These are phyloP conservation scores for Chionodraco myersi DNA, from an alignment of 2,113 vertebrate species.

Conservation along the genomic window DNA sequence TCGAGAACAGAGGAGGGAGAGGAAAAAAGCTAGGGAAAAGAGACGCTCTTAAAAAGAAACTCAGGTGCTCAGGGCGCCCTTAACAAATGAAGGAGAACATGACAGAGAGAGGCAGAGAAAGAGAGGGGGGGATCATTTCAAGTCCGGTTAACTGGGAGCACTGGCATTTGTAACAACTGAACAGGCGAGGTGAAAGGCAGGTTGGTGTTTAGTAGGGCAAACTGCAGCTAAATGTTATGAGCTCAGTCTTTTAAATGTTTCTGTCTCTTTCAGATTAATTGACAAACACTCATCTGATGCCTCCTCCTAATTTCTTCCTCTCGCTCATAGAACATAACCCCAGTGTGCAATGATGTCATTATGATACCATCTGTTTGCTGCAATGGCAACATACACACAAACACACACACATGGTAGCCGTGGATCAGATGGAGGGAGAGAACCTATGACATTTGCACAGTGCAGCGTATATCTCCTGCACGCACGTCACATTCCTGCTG, in stretches of 20 bases:
- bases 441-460: constrained; percentile 59
- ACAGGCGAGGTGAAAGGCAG: constrained; percentile 40
- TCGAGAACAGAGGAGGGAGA: constrained; percentile 54
- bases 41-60: constrained; percentile 63
- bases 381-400: constrained; percentile 53
- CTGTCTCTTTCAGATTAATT: constrained; percentile 58
- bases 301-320: constrained; percentile 67
- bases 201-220: constrained; percentile 32
- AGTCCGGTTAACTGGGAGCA: constrained; percentile 66
- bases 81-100: constrained; percentile 66
- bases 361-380: constrained; percentile 78
- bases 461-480: constrained; percentile 25
- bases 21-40: constrained; percentile 29
- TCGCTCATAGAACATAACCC: constrained; percentile 75
- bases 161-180: constrained; percentile 68
- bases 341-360: constrained; percentile 76
- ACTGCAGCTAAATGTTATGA: constrained; percentile 58
- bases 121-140: constrained; percentile 47
- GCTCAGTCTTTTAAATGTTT: constrained; percentile 24
- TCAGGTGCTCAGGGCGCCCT: constrained; percentile 65
- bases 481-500: constrained; percentile 17
- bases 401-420: constrained; percentile 32
- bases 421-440: constrained; percentile 59
- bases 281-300: constrained; percentile 63
- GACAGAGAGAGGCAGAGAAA: constrained; percentile 39